A percentile compares a stretch with the other conserved stretches of the same genome.
Evolutionary conservation across 2,797 vertebrate species (phyloP).

Genomic region (Cyprinodon diabolis): DNA sequence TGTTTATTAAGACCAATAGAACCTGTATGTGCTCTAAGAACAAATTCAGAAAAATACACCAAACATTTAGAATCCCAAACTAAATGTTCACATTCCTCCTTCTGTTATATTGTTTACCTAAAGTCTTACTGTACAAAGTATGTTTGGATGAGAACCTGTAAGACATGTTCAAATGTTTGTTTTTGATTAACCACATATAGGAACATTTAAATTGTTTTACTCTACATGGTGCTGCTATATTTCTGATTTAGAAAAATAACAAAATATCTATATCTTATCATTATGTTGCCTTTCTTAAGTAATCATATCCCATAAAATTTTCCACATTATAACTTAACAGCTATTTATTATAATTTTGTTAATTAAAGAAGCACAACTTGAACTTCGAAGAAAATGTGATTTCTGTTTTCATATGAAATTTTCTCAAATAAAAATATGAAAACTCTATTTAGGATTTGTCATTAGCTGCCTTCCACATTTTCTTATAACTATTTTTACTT

Average conservation of each 20-base stretch:
- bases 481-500: neutral
- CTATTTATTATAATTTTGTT: neutral
- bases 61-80: too few relatives aligned
- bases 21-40: too few relatives aligned
- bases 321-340: neutral
- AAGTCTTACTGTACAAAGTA: too few relatives aligned
- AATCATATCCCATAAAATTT: neutral
- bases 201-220: neutral
- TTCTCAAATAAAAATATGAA: neutral
- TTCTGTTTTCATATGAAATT: neutral
- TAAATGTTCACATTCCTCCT: too few relatives aligned
- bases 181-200: neutral
- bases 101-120: too few relatives aligned
- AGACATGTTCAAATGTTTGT: neutral
- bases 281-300: neutral
- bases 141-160: too few relatives aligned
- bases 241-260: neutral
- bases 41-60: too few relatives aligned
- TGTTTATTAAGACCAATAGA: slow-evolving; percentile 18
- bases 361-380: neutral
- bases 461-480: neutral
- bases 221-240: neutral
- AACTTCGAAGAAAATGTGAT: neutral
- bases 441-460: neutral
- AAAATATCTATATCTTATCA: neutral